Evolutionary conservation across 2,888 invertebrate species (phyloP).

Genomic region (Lasius fuliginosus): DNA sequence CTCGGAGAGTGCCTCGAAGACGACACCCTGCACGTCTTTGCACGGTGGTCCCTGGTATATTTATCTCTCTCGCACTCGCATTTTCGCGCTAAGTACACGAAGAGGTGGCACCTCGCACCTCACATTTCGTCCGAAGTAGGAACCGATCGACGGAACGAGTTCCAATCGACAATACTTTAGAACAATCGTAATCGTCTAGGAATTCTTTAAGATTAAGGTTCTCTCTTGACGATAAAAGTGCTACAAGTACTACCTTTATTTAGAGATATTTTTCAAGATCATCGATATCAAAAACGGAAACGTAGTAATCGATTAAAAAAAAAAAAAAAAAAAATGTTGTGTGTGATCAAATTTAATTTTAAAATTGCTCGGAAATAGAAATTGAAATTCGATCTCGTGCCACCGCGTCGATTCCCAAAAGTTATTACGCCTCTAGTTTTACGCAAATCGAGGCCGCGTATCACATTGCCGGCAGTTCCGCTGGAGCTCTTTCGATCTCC

Average conservation of each 20-base stretch:
- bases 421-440: conserved; percentile 33
- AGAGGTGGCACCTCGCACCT: conserved; percentile 3
- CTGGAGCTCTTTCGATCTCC: conserved; percentile 41
- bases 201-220: conserved; percentile 19
- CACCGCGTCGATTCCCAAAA: conserved; percentile 30
- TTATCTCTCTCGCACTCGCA: conserved; percentile 55
- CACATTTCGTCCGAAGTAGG: conserved; percentile 19
- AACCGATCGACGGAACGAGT: conserved; percentile 50
- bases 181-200: not conserved
- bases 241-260: not conserved
- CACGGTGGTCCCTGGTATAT: conserved; percentile 73
- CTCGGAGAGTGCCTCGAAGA: conserved; percentile 48
- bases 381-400: conserved; percentile 12
- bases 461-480: conserved; percentile 48
- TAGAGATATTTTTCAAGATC: not conserved
- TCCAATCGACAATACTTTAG: not conserved
- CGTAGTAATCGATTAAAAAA: not conserved
- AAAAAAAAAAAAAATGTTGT: not conserved
- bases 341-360: conserved; percentile 6
- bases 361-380: not conserved
- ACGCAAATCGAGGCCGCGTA: conserved; percentile 37
- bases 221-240: not conserved
- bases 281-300: not conserved
- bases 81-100: conserved; percentile 40
- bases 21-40: conserved; percentile 67